Evolutionary conservation across 1,140 invertebrate genomes (phyloP), one percentile per base, ranked within the genome.

Genomic region (Drosophila willistoni): DNA sequence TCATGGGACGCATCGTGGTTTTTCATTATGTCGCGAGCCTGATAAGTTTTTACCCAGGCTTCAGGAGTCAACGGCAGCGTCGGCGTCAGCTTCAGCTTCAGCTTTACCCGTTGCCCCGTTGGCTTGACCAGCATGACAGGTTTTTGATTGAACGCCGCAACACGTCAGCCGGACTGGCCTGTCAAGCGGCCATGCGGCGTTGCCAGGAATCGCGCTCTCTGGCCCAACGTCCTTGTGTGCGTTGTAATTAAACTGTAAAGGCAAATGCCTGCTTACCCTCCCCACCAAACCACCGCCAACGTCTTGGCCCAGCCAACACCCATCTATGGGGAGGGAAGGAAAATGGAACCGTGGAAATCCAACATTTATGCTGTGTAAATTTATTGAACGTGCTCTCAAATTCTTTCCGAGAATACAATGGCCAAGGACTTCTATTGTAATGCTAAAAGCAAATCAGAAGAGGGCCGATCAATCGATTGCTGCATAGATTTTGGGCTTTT

Each of bases 131-230:
- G 64, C 64, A 36, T 79, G 83, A 89, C 79, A 82, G 80, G 65
- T 69, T 72, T 81, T 83, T 87, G 83, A 87, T 87, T 89, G 84
- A 83, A 73, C 74, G 67, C 59, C 81, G 78, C 73, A 73, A 63
- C 81, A 77, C 74, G 78, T 73, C 81, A 75, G 70, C 55, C n/a
- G 36, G 17, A 1, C 39, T 33, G 65, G 9, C 61, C 64, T 73
- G 71, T 83, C 79, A 87, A 89, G 72, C 59, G 68, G 69, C 47
- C 66, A 39, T 12, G 72, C 59, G 68, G 69, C 47, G 64, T 34
- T n/a, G 6, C 17, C 59, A 34, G 51, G 33, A 59, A 29, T 41
- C 64, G 60, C 56, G 55, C 33, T 68, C 68, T 65, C 68, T 71
- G 59, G 68, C 51, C 60, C 34, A 72, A 29, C 57, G 47, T 42